Conservation (phyloP, 1,140 invertebrate genomes). For the Lepidurus apus region DNA sequence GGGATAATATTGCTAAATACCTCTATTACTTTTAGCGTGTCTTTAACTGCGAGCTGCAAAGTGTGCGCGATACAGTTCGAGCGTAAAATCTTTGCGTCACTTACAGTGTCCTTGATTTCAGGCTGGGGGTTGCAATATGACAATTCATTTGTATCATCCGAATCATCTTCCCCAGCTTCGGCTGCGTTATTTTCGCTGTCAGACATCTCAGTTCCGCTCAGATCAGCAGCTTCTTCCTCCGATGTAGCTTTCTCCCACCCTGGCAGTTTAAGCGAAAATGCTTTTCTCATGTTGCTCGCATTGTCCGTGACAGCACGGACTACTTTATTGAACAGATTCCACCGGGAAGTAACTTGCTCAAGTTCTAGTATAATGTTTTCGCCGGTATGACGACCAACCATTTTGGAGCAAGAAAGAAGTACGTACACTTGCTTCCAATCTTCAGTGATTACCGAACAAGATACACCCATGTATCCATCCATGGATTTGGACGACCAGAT, state of each 20-base stretch:
- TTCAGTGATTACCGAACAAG: conserved; percentile 23
- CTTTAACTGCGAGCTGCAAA: conserved; percentile 19
- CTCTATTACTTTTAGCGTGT: conserved; percentile 17
- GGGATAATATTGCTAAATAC: conserved; percentile 11
- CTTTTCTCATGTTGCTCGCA: conserved; percentile 24
- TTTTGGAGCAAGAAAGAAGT: neutral
- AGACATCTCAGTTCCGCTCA: neutral
- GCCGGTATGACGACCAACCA: neutral
- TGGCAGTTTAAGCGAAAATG: conserved; percentile 25
- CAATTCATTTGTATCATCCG: conserved; percentile 22
- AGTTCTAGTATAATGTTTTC: neutral
- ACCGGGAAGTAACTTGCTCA: neutral
- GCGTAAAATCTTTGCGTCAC: neutral
- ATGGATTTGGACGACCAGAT: conserved; percentile 24
- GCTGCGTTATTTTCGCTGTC: neutral
- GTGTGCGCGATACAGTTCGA: conserved; percentile 28
- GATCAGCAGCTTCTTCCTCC: conserved; percentile 9
- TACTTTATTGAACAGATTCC: neutral
- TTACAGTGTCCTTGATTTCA: conserved; percentile 17
- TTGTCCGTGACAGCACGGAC: conserved; percentile 29
- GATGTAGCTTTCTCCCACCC: conserved; percentile 9
- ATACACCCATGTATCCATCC: conserved; percentile 24
- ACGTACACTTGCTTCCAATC: neutral
- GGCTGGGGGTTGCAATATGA: conserved; percentile 19
- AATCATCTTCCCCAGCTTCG: neutral